These are phyloP conservation scores for Sebastes nivosus DNA, from an alignment of 2,797 vertebrate genomes.

Conservation along the genomic window DNA sequence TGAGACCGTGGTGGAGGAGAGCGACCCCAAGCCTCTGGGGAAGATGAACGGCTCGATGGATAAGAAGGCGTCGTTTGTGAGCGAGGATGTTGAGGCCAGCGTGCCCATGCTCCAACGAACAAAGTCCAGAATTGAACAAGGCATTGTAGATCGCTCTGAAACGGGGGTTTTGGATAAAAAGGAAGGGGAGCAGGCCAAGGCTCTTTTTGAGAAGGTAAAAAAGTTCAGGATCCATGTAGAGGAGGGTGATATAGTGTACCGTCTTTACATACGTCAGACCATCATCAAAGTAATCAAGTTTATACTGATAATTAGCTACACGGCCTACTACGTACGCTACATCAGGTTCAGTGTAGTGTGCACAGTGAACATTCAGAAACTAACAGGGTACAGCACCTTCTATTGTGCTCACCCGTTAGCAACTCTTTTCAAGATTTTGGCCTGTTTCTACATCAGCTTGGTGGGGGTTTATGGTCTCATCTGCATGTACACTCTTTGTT, in stretches of 20 bases:
- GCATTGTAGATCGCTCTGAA: slow-evolving; percentile 95
- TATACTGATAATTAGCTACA: slow-evolving; percentile 94
- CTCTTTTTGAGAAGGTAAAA: slow-evolving; percentile 98
- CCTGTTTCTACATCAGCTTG: slow-evolving; percentile 96
- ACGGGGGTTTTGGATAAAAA: slow-evolving; percentile 97
- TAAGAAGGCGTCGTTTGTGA: slow-evolving; percentile 91
- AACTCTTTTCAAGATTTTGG: slow-evolving; percentile 96
- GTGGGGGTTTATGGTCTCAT: slow-evolving; percentile 94
- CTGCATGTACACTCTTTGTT: slow-evolving; percentile 97
- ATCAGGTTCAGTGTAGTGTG: slow-evolving; percentile 93
- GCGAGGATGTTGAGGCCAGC: slow-evolving; percentile 96
- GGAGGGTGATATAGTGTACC: slow-evolving; percentile 96
- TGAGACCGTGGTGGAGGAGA: slow-evolving; percentile 97
- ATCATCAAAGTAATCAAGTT: slow-evolving; percentile 99
- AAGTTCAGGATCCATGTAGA: slow-evolving; percentile 97
- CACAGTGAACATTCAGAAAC: slow-evolving; percentile 90
- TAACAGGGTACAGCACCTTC: slow-evolving; percentile 94
- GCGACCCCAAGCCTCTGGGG: slow-evolving; percentile 90
- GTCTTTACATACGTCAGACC: slow-evolving; percentile 95
- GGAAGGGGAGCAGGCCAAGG: slow-evolving; percentile 98
- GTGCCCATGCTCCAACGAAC: slow-evolving; percentile 97
- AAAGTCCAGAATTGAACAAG: slow-evolving; percentile 94
- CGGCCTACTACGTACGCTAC: slow-evolving; percentile 90
- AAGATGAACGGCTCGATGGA: slow-evolving; percentile 94
- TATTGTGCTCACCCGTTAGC: slow-evolving; percentile 95